These are phyloP conservation scores for Glaucopsyche alexis DNA, from an alignment of 2,888 invertebrate species.

Conservation along the genomic window DNA sequence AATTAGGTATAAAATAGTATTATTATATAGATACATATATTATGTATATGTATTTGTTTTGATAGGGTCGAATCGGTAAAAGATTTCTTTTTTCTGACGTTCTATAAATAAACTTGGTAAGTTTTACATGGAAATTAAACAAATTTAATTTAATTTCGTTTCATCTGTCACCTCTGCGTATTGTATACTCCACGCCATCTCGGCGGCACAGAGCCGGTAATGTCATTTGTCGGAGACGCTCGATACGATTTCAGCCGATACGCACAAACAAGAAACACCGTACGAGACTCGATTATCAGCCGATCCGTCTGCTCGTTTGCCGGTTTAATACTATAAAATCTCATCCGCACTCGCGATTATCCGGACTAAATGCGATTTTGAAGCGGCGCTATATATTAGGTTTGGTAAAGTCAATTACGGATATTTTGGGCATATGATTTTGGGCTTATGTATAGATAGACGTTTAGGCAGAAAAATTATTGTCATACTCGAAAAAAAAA, in stretches of 20 bases:
- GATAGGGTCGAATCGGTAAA: too few relatives aligned
- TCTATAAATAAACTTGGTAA: too few relatives aligned
- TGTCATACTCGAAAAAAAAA: too few relatives aligned
- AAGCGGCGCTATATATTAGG: background rate
- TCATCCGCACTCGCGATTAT: background rate
- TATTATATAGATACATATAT: too few relatives aligned
- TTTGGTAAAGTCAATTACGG: too few relatives aligned
- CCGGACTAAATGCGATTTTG: background rate
- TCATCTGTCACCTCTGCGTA: background rate
- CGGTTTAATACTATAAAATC: background rate
- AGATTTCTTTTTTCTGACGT: too few relatives aligned
- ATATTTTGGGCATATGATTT: too few relatives aligned
- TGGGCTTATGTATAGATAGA: too few relatives aligned
- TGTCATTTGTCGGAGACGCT: slow-evolving; percentile 51
- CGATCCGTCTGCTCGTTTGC: background rate
- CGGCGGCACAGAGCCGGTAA: slow-evolving; percentile 51
- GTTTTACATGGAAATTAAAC: too few relatives aligned
- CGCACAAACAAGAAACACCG: slow-evolving; percentile 7
- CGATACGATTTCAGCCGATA: background rate
- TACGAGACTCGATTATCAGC: slow-evolving; percentile 3
- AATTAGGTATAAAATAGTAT: too few relatives aligned
- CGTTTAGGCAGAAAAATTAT: too few relatives aligned
- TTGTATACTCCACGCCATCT: background rate
- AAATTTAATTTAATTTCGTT: background rate
- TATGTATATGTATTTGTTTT: too few relatives aligned